phyloP scores from a whole-genome alignment of 2,113 vertebrate species.

The Anoura caudifer region DNA sequence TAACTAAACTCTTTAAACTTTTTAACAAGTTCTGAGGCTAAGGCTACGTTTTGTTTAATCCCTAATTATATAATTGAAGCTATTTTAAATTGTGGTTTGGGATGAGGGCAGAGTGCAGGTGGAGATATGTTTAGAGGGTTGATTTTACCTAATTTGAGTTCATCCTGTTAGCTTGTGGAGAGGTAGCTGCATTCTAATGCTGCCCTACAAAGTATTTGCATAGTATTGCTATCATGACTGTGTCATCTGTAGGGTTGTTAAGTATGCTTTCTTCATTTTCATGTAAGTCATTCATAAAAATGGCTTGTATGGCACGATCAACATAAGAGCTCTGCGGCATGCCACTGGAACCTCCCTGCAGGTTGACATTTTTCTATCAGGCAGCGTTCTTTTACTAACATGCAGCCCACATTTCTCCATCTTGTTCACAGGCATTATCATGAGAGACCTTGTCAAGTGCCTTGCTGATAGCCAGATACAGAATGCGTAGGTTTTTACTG shows the following conservation, averaged over 20 bases:
- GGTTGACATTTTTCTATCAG: not conserved
- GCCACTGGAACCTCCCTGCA: not conserved
- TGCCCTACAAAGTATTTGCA: not conserved
- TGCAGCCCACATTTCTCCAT: not conserved
- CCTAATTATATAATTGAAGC: not conserved
- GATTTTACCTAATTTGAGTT: slow-evolving; percentile 1
- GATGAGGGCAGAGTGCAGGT: not conserved
- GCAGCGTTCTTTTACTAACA: not conserved
- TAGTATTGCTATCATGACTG: not conserved
- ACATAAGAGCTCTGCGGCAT: not conserved
- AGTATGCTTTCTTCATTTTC: not conserved
- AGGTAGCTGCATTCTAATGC: slow-evolving; percentile 4
- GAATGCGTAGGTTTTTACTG: not conserved
- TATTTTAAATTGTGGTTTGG: not conserved
- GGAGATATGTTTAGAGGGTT: not conserved
- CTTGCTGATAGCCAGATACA: slow-evolving; percentile 23
- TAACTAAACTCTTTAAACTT: not conserved
- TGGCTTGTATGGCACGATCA: not conserved
- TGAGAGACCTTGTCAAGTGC: slow-evolving; percentile 12
- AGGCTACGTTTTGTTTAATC: not conserved
- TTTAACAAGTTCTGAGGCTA: not conserved
- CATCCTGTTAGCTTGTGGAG: not conserved
- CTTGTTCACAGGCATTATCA: not conserved
- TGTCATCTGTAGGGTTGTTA: not conserved
- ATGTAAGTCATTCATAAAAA: not conserved